Conservation (phyloP, 2,888 invertebrate species). For the Notodonta ziczac region DNA sequence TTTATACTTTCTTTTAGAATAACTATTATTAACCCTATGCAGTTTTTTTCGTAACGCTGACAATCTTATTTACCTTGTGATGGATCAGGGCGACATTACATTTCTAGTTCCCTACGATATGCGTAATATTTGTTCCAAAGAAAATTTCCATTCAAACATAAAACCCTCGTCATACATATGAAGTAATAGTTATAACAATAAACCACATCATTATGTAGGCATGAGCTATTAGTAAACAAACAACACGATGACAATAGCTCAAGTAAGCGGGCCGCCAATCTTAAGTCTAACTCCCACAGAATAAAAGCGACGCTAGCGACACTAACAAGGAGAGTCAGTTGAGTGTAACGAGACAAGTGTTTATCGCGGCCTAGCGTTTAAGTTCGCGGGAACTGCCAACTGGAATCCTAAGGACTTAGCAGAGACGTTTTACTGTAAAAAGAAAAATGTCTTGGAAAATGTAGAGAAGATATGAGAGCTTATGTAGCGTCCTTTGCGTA, state of each 20-base stretch:
- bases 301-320: conserved; percentile 12
- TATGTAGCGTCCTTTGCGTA: conserved; percentile 25
- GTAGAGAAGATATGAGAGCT: background rate
- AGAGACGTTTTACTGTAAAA: too few relatives aligned
- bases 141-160: too few relatives aligned
- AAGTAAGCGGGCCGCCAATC: conserved; percentile 17
- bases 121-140: too few relatives aligned
- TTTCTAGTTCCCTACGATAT: too few relatives aligned
- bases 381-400: too few relatives aligned
- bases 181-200: background rate
- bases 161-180: too few relatives aligned
- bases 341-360: conserved; percentile 20
- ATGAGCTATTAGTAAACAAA: background rate
- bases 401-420: too few relatives aligned
- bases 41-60: too few relatives aligned
- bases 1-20: too few relatives aligned
- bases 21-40: too few relatives aligned
- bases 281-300: conserved; percentile 23
- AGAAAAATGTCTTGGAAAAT: too few relatives aligned
- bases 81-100: background rate
- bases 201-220: background rate
- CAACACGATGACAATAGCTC: background rate
- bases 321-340: conserved; percentile 29
- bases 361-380: background rate
- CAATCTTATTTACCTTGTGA: too few relatives aligned